These are phyloP conservation scores for Drosophila algonquin DNA, from an alignment of 2,888 invertebrate genomes.

Conservation along the genomic window DNA sequence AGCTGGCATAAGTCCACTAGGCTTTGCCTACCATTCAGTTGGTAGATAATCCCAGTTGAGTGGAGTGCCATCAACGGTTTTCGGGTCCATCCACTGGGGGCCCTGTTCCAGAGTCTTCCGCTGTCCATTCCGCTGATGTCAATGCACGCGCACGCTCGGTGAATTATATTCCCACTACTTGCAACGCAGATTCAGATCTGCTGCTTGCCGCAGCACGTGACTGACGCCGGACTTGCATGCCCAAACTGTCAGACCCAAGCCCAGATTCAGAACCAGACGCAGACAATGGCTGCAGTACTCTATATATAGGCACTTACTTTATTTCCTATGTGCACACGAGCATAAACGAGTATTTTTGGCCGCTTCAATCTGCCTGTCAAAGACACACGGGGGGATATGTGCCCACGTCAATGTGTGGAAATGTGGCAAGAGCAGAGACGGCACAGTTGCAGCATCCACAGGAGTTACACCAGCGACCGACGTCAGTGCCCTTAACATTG, in stretches of 20 bases:
- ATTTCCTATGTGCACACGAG: slow-evolving; percentile 15
- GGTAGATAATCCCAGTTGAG: not conserved
- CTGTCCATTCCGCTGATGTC: not conserved
- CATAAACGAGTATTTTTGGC: not conserved
- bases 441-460: slow-evolving; percentile 8
- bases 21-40: not conserved
- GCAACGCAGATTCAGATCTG: not conserved
- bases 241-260: too few relatives aligned
- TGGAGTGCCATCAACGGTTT: not conserved
- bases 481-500: slow-evolving; percentile 50
- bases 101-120: too few relatives aligned
- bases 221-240: slow-evolving; percentile 8
- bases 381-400: slow-evolving; percentile 47
- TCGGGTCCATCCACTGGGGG: too few relatives aligned
- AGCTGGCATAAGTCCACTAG: too few relatives aligned
- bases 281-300: not conserved
- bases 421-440: slow-evolving; percentile 1
- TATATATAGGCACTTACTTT: slow-evolving; percentile 26
- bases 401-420: slow-evolving; percentile 40
- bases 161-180: slow-evolving; percentile 12
- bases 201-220: slow-evolving; percentile 15
- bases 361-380: slow-evolving; percentile 62
- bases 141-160: not conserved
- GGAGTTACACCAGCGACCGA: slow-evolving; percentile 5
- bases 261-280: too few relatives aligned